Evolutionary conservation across 2,888 invertebrate species (phyloP), one percentile per base, ranked within the genome.

Genomic region (Drymonia ruficornis): DNA sequence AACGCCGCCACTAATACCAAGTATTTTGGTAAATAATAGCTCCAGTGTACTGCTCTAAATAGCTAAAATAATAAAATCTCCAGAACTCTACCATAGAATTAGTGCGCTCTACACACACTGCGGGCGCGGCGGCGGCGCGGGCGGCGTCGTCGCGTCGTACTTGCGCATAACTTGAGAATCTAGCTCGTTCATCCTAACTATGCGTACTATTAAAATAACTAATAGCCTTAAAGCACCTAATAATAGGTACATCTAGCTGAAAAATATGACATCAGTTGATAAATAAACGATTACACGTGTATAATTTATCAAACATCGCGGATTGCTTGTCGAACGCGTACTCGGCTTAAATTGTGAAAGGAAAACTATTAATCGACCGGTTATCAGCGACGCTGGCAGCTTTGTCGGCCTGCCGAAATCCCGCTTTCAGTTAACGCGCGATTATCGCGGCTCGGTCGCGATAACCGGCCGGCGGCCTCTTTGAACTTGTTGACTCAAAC

Each of bases 371-470:
- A 88, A 89, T 90, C 87, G 86, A 59, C 56, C 42, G 60, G 81
- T 84, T 91, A 91, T 89, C 89, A 78, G 78, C 70, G 49, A 71
- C 75, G 79, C 70, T 62, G 63, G 65, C 58, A 61, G 79, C 89
- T 91, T 91, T 92, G 91, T 89, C 90, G 90, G 89, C 75, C 81
- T 80, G 86, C 89, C 88, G 85, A 91, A 91, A 91, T 91, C 89
- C 87, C 76, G 83, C 83, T 84, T 84, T 82, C 77, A 84, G 85
- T 87, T 86, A 80, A 84, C 84, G 77, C 78, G 72, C 79, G 83
- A 86, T 90, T 76, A 87, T 84, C 83, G 83, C 78, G 74, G 74
- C 76, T 73, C 64, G 70, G 70, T 59, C 19, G 63, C 61, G 91
- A 92, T 92, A 91, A 47, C 9, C 47, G 11, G 31, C 34, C 34